These are phyloP conservation scores for Tilapia sparmanii DNA, from an alignment of 2,113 vertebrate genomes.

Conservation along the genomic window DNA sequence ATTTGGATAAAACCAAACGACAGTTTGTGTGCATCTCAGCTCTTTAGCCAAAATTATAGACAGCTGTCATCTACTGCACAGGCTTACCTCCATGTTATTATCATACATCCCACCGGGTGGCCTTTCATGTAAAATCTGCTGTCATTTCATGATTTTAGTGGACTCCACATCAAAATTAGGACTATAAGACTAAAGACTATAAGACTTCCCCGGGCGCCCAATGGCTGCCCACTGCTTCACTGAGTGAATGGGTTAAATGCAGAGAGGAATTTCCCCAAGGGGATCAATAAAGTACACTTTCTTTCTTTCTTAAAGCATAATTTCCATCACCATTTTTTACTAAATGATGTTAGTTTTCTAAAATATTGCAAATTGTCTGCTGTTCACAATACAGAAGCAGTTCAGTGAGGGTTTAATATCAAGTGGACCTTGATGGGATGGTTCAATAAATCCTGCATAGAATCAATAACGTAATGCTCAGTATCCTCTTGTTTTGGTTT, in stretches of 20 bases:
- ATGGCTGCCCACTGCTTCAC: too few species aligned
- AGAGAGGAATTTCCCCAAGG: too few species aligned
- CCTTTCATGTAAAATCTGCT: not conserved
- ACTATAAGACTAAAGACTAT: not conserved
- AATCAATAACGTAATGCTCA: not conserved
- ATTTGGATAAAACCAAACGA: conserved; percentile 29
- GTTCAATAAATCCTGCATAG: not conserved
- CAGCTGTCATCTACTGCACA: conserved; percentile 58
- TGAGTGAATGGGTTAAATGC: too few species aligned
- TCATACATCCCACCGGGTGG: conserved; percentile 23
- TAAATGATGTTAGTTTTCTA: not conserved
- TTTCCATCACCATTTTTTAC: fast-evolving
- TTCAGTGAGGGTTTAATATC: not conserved
- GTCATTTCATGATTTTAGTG: not conserved
- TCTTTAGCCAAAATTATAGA: conserved; percentile 25
- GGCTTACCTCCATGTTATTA: conserved; percentile 28
- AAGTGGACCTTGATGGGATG: not conserved
- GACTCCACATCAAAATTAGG: not conserved
- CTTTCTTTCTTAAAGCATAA: too few species aligned
- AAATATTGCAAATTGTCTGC: not conserved
- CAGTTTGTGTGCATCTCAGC: conserved; percentile 5
- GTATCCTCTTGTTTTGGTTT: not conserved
- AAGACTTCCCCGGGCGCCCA: too few species aligned
- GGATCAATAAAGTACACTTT: too few species aligned
- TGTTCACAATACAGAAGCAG: not conserved